These are phyloP conservation scores for Aethina tumida DNA, from an alignment of 1,140 invertebrate genomes.

Conservation along the genomic window DNA sequence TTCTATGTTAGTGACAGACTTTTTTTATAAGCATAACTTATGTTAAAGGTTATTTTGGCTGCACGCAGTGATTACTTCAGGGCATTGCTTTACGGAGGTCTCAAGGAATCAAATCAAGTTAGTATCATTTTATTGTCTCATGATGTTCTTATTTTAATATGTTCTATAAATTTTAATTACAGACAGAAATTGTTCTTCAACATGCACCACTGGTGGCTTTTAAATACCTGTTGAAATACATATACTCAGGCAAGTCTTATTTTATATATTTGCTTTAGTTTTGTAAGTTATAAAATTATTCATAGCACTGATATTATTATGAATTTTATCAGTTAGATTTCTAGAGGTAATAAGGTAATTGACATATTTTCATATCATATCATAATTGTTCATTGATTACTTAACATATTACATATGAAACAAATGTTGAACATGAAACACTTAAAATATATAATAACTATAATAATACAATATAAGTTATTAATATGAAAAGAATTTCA, in stretches of 20 bases:
- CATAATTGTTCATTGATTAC: no score
- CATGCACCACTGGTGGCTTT: slow-evolving; percentile 83
- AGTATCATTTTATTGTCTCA: not conserved
- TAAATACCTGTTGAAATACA: slow-evolving; percentile 83
- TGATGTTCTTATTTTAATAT: no score
- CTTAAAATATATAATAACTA: no score
- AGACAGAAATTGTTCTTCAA: slow-evolving; percentile 74
- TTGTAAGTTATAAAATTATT: no score
- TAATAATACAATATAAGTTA: no score
- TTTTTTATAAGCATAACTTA: slow-evolving; percentile 3
- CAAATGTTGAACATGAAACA: no score
- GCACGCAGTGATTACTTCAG: slow-evolving; percentile 92
- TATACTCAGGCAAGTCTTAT: slow-evolving; percentile 64
- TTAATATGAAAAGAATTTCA: no score
- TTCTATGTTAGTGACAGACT: not conserved
- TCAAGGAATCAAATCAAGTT: slow-evolving; percentile 73
- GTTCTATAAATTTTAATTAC: slow-evolving; percentile 23
- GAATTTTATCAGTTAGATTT: no score
- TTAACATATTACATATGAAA: no score
- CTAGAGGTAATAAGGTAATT: no score
- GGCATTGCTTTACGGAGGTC: slow-evolving; percentile 80
- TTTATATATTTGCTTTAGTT: not conserved
- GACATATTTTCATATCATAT: no score
- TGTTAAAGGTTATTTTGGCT: slow-evolving; percentile 62
- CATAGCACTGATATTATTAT: no score